Conservation (phyloP, 1,140 invertebrate genomes). For the Atta colombica region DNA sequence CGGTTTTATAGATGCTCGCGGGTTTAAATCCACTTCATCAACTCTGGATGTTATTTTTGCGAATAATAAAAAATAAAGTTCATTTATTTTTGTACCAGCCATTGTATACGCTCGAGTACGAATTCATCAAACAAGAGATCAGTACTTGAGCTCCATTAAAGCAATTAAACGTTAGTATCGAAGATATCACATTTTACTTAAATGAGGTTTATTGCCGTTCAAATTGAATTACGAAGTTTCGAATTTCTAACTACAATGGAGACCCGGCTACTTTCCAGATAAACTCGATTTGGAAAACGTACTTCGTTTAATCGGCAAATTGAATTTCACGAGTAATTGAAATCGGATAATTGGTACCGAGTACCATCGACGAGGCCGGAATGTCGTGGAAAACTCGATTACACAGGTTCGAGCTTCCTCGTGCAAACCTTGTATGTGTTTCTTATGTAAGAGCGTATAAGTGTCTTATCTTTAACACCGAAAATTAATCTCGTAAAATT, state of each 20-base stretch:
- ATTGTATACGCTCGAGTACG: background rate
- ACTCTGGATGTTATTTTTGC: background rate
- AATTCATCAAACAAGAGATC: background rate
- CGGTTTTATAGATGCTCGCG: background rate
- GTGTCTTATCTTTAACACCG: background rate
- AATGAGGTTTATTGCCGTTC: conserved; percentile 43
- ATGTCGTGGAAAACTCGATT: conserved; percentile 56
- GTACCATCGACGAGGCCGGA: conserved; percentile 53
- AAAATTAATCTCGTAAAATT: conserved; percentile 44
- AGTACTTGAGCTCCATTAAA: background rate
- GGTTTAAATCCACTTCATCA: background rate
- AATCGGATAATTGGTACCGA: conserved; percentile 62
- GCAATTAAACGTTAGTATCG: conserved; percentile 15
- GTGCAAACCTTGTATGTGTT: background rate
- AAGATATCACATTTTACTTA: conserved; percentile 50
- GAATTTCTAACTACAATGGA: conserved; percentile 62
- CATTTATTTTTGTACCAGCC: background rate
- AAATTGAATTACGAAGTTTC: conserved; percentile 60
- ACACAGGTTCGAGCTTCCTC: conserved; percentile 33
- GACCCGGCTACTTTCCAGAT: conserved; percentile 56
- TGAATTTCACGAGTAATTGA: conserved; percentile 59
- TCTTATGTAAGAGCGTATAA: conserved; percentile 15
- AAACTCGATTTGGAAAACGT: conserved; percentile 61
- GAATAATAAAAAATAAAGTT: background rate
- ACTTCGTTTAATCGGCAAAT: conserved; percentile 63